A percentile compares a stretch with the other conserved stretches of the same genome.
Evolutionary conservation across 37 sponge, comb jelly and placozoan genomes (phyloP).

Genomic region (Chondrosia reniformis): DNA sequence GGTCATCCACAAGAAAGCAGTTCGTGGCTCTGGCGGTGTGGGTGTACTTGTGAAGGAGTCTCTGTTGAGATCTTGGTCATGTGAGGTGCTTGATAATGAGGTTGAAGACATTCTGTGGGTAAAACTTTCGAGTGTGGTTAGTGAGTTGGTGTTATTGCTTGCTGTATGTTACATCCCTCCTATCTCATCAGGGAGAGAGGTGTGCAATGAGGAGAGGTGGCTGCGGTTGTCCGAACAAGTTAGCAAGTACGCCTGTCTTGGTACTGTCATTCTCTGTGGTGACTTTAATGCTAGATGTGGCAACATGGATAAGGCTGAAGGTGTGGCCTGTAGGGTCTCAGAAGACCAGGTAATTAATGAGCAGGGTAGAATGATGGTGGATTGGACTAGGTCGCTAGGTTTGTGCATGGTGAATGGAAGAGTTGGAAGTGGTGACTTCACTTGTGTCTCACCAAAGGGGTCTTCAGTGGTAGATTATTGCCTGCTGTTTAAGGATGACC

Average conservation of each 20-base stretch:
- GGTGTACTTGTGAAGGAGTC: not conserved
- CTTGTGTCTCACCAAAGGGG: not conserved
- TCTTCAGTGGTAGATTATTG: slow-evolving; percentile 4
- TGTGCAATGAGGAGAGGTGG: not conserved
- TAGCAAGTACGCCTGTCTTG: not conserved
- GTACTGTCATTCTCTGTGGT: not conserved
- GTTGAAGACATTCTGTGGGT: slow-evolving; percentile 5
- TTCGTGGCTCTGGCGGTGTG: slow-evolving; percentile 8
- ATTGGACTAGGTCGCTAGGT: not conserved
- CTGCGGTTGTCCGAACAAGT: not conserved
- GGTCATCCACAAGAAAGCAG: not conserved
- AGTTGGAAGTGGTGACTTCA: not conserved
- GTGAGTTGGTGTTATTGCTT: not conserved
- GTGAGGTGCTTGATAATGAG: not conserved
- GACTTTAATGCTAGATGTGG: slow-evolving; percentile 11
- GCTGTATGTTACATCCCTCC: slow-evolving; percentile 17
- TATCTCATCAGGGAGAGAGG: not conserved
- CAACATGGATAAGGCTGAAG: not conserved
- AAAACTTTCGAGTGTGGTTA: not conserved
- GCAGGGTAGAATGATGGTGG: not conserved
- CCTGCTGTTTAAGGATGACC: not conserved
- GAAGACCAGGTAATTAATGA: not conserved
- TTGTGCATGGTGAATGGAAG: slow-evolving; percentile 13
- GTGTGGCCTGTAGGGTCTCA: not conserved
- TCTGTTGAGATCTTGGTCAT: not conserved